These are phyloP conservation scores for Cydia splendana DNA, from an alignment of 1,140 invertebrate species.

Conservation along the genomic window DNA sequence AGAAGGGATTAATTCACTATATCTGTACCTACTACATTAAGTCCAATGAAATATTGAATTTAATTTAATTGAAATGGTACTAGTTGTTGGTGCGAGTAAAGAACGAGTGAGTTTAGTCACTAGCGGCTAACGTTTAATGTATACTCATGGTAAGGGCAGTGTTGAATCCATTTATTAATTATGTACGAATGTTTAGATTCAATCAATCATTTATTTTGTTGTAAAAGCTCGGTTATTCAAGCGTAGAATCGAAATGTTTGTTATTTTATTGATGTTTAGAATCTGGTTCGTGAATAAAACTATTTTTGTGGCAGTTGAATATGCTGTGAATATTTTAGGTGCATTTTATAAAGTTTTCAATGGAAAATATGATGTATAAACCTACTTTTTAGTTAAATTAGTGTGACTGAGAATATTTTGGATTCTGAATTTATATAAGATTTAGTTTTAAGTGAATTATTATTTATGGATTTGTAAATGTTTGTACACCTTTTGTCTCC, in stretches of 20 bases:
- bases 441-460: not conserved
- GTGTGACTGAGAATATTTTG: not conserved
- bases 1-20: too few relatives aligned
- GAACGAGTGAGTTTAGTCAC: too few relatives aligned
- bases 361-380: too few relatives aligned
- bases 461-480: not conserved
- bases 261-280: not conserved
- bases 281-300: not conserved
- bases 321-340: too few relatives aligned
- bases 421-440: not conserved
- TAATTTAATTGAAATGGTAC: too few relatives aligned
- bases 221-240: not conserved
- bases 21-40: too few relatives aligned
- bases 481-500: not conserved
- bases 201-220: slow-evolving; percentile 1
- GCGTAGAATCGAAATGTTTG: not conserved
- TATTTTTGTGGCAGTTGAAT: too few relatives aligned
- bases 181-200: not conserved
- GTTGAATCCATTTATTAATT: not conserved
- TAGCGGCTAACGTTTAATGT: too few relatives aligned
- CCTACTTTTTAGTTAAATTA: too few relatives aligned
- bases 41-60: too few relatives aligned
- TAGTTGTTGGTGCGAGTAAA: too few relatives aligned
- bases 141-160: not conserved
- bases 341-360: too few relatives aligned